These are phyloP conservation scores for Apamea anceps DNA, from an alignment of 2,888 invertebrate genomes.

Conservation along the genomic window DNA sequence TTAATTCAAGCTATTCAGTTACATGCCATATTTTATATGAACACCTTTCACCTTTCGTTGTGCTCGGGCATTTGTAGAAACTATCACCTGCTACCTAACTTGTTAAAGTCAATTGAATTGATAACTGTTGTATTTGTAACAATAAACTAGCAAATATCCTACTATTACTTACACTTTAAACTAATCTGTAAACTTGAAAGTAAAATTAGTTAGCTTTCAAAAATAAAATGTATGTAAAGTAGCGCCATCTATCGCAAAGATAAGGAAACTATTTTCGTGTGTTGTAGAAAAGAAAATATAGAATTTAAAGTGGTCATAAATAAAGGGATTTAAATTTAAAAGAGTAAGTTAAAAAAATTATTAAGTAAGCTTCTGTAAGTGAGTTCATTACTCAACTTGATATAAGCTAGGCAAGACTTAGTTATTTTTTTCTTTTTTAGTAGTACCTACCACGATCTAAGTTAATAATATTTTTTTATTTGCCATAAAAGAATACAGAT, in stretches of 20 bases:
- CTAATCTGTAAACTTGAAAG: conserved; percentile 17
- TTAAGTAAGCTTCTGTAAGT: neutral
- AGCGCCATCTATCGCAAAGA: conserved; percentile 46
- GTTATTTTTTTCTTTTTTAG: neutral
- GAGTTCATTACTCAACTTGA: conserved; percentile 3
- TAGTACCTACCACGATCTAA: neutral
- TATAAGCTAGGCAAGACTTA: neutral
- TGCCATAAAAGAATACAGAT: no score
- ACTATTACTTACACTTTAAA: conserved; percentile 31
- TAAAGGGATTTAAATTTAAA: neutral
- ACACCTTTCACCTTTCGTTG: conserved; percentile 59
- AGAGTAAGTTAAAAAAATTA: neutral
- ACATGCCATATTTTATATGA: conserved; percentile 29
- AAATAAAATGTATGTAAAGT: conserved; percentile 5
- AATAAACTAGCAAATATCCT: conserved; percentile 31
- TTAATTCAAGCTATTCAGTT: conserved; percentile 54
- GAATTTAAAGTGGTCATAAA: neutral
- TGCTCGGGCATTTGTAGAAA: conserved; percentile 24
- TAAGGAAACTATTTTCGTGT: neutral
- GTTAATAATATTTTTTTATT: neutral
- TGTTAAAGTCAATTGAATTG: conserved; percentile 48
- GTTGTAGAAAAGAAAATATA: neutral
- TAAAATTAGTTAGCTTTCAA: neutral
- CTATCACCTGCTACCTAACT: conserved; percentile 48
- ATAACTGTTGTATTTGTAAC: conserved; percentile 30